A percentile compares a stretch with the other conserved stretches of the same genome.
phyloP scores from a whole-genome alignment of 2,888 invertebrate genomes.

The Pedicia rivosa region DNA sequence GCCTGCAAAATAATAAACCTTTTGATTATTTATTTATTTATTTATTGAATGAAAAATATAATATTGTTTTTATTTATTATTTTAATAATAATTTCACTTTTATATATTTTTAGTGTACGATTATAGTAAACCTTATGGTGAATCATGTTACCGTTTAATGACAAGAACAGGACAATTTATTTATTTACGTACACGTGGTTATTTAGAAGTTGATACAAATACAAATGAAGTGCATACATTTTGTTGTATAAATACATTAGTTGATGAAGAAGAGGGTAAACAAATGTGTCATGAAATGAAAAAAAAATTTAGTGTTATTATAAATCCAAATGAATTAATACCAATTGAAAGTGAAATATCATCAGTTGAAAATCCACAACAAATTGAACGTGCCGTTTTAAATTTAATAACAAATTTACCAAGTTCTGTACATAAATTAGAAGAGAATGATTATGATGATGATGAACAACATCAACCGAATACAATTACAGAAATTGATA shows the following conservation, averaged over 20 bases:
- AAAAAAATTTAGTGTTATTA: conserved; percentile 54
- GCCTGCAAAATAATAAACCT: too few species aligned
- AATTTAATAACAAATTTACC: conserved; percentile 42
- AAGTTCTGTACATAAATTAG: conserved; percentile 14
- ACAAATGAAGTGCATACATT: conserved; percentile 70
- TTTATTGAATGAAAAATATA: neutral
- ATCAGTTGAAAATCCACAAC: conserved; percentile 51
- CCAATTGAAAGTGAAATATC: conserved; percentile 26
- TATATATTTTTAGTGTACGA: conserved; percentile 74
- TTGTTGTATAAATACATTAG: conserved; percentile 68
- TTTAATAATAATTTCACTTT: neutral
- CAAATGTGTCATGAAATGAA: conserved; percentile 65
- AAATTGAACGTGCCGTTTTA: conserved; percentile 54
- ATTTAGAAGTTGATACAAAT: conserved; percentile 60
- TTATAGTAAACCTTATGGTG: conserved; percentile 63
- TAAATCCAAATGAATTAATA: conserved; percentile 34
- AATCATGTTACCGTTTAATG: conserved; percentile 71
- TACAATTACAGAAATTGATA: neutral
- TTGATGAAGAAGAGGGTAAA: conserved; percentile 56
- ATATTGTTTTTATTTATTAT: neutral
- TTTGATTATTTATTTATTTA: neutral
- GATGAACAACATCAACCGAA: conserved; percentile 3
- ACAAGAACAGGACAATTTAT: conserved; percentile 73
- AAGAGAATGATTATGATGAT: conserved; percentile 16
- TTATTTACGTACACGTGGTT: conserved; percentile 70